Conservation (phyloP, 2,888 invertebrate species). For the Zygogramma bicolorata region DNA sequence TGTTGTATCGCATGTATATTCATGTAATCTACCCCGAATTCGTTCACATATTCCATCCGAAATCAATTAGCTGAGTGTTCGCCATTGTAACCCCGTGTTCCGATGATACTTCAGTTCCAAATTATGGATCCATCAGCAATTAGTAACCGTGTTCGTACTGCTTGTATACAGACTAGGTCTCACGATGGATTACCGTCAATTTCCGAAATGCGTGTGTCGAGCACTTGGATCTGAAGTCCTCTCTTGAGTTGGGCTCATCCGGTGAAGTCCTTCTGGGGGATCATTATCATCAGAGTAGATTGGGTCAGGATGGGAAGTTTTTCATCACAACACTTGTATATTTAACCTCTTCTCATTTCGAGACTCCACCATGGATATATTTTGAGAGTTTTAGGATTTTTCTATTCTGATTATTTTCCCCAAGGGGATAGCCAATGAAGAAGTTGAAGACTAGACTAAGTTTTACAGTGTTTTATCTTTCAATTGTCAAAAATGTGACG, state of each 20-base stretch:
- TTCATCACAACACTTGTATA: too few relatives aligned
- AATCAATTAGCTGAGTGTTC: constrained; percentile 2
- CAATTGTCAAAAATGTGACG: too few relatives aligned
- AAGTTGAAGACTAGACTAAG: too few relatives aligned
- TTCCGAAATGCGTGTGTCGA: not conserved
- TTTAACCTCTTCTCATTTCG: too few relatives aligned
- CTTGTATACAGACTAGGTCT: not conserved
- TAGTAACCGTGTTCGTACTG: not conserved
- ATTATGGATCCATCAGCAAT: constrained; percentile 2
- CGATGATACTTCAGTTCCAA: not conserved
- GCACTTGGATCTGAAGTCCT: not conserved
- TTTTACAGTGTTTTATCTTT: too few relatives aligned
- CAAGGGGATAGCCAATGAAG: too few relatives aligned
- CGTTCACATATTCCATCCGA: not conserved
- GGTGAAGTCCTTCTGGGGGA: too few relatives aligned
- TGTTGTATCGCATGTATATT: not conserved
- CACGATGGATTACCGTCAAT: not conserved
- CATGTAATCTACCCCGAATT: not conserved
- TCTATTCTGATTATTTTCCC: too few relatives aligned
- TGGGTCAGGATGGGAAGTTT: too few relatives aligned
- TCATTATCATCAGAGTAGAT: too few relatives aligned
- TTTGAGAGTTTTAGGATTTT: too few relatives aligned
- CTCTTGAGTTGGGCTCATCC: not conserved
- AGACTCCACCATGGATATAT: too few relatives aligned
- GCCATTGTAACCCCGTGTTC: not conserved